A percentile compares a stretch with the other conserved stretches of the same genome.
phyloP scores from a whole-genome alignment of 2,888 invertebrate genomes.

The Unio pictorum region DNA sequence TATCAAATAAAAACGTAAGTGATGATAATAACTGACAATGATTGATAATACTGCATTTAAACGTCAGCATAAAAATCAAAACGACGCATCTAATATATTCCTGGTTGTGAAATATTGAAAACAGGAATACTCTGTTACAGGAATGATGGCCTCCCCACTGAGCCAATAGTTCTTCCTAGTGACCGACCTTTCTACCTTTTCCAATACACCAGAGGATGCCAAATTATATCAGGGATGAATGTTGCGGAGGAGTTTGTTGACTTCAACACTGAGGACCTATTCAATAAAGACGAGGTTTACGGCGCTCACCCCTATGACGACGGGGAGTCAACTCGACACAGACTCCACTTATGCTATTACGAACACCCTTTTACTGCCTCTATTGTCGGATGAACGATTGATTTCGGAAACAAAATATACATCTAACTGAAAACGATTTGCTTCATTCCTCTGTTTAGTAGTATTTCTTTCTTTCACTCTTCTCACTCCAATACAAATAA shows the following conservation, averaged over 20 bases:
- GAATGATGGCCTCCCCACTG: conserved; percentile 10
- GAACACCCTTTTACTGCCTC: not conserved
- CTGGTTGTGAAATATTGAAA: not conserved
- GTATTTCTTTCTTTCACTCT: too few species aligned
- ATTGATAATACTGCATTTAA: too few species aligned
- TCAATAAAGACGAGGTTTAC: conserved; percentile 9
- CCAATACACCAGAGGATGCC: conserved; percentile 18
- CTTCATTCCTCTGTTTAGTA: too few species aligned
- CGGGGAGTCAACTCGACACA: conserved; percentile 17
- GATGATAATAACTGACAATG: too few species aligned
- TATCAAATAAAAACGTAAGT: too few species aligned
- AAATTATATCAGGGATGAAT: conserved; percentile 17
- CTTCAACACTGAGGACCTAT: conserved; percentile 16
- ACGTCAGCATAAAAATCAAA: too few species aligned
- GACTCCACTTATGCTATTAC: conserved; percentile 26
- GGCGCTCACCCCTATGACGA: conserved; percentile 25
- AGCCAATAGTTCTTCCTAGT: conserved; percentile 13
- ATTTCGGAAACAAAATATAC: not conserved
- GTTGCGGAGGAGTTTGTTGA: conserved; percentile 10
- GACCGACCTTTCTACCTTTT: conserved; percentile 18
- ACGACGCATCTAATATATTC: too few species aligned
- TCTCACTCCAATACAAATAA: too few species aligned
- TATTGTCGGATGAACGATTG: conserved; percentile 1
- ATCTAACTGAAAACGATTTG: too few species aligned
- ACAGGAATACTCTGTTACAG: conserved; percentile 6